phyloP scores from a whole-genome alignment of 2,888 invertebrate species.

The Zhengitettix transpicula region DNA sequence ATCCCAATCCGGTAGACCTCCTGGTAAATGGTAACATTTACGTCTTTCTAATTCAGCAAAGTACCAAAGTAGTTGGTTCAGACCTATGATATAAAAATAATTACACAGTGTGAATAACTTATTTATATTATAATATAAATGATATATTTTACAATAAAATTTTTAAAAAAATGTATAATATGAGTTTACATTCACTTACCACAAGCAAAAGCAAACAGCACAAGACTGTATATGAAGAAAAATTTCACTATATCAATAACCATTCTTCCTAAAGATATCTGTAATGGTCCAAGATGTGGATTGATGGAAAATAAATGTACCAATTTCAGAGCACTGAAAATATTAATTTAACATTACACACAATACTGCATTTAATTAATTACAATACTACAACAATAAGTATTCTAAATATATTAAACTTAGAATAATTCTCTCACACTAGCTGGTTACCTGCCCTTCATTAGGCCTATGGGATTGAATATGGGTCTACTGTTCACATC shows the following conservation, averaged over 20 bases:
- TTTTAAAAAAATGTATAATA: background rate
- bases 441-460: too few species aligned
- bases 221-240: slow-evolving; percentile 74
- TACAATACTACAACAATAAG: background rate
- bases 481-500: too few species aligned
- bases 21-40: slow-evolving; percentile 58
- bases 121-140: background rate
- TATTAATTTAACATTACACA: background rate
- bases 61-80: slow-evolving; percentile 65
- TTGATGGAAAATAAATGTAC: slow-evolving; percentile 87
- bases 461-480: too few species aligned
- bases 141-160: background rate
- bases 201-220: slow-evolving; percentile 83
- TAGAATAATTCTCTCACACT: too few species aligned
- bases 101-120: background rate
- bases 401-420: background rate
- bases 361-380: background rate
- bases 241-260: slow-evolving; percentile 84
- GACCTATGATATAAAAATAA: slow-evolving; percentile 27
- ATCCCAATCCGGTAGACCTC: slow-evolving; percentile 59
- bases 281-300: slow-evolving; percentile 80
- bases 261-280: slow-evolving; percentile 81
- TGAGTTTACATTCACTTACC: slow-evolving; percentile 43
- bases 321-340: slow-evolving; percentile 66
- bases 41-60: slow-evolving; percentile 71